These are phyloP conservation scores for Asteroscopus sphinx DNA, from an alignment of 2,888 invertebrate species.

Conservation along the genomic window DNA sequence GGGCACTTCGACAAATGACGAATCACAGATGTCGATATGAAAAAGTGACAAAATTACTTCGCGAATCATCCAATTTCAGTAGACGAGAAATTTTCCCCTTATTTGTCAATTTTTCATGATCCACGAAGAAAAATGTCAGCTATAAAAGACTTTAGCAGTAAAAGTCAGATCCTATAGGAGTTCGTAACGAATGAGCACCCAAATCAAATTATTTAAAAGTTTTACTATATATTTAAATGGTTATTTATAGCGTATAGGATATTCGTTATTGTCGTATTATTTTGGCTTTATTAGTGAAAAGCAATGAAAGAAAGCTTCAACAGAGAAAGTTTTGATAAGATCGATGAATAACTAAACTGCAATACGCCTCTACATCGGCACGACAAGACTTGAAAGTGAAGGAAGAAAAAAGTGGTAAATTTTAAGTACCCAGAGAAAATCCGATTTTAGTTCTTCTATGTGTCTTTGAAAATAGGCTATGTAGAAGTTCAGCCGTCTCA, in stretches of 20 bases:
- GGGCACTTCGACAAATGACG: neutral
- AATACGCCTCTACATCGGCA: neutral
- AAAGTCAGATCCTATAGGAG: constrained; percentile 25
- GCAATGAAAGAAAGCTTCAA: constrained; percentile 9
- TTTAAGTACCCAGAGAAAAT: neutral
- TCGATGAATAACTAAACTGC: neutral
- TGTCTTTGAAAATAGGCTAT: neutral
- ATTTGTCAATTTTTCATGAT: constrained; percentile 38
- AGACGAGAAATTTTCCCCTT: constrained; percentile 13
- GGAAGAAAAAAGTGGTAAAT: neutral
- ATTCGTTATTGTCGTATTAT: constrained; percentile 12
- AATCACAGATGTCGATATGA: constrained; percentile 27
- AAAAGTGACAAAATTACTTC: constrained; percentile 29
- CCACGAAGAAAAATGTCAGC: constrained; percentile 31
- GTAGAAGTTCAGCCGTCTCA: neutral
- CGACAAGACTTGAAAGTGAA: neutral
- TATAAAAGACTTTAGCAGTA: constrained; percentile 42
- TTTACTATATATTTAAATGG: constrained; percentile 9
- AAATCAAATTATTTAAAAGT: constrained; percentile 35
- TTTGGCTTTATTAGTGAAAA: neutral
- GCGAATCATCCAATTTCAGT: constrained; percentile 17
- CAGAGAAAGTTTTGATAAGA: constrained; percentile 1
- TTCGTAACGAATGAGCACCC: constrained; percentile 10
- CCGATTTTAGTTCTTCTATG: neutral
- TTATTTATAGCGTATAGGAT: neutral